Conservation (phyloP, 2,888 invertebrate species). For the Oscheius onirici region DNA sequence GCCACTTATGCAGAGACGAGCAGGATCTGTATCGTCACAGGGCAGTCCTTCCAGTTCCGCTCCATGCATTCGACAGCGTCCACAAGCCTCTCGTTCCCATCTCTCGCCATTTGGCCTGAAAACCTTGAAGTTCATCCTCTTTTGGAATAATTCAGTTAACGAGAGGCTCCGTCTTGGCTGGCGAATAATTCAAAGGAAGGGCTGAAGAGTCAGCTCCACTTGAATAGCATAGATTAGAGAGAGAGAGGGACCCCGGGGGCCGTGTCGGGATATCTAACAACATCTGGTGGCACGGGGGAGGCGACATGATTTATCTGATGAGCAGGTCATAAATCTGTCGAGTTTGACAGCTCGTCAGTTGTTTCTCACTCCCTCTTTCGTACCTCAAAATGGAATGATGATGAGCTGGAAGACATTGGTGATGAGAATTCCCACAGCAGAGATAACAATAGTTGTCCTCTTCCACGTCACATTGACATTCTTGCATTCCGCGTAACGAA, state of each 20-base stretch:
- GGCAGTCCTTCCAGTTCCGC: constrained; percentile 69
- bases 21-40: constrained; percentile 70
- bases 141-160: constrained; percentile 29
- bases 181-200: constrained; percentile 21
- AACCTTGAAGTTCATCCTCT: constrained; percentile 3
- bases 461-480: constrained; percentile 69
- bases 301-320: constrained; percentile 4
- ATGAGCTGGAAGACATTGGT: constrained; percentile 69
- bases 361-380: constrained; percentile 1
- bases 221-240: constrained; percentile 13
- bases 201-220: neutral
- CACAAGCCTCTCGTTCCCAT: constrained; percentile 71
- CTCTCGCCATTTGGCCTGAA: constrained; percentile 70
- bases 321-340: constrained; percentile 1
- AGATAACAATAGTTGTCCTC: constrained; percentile 72
- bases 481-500: constrained; percentile 63
- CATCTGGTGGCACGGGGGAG: no score
- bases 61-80: constrained; percentile 67
- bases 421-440: constrained; percentile 68
- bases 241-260: constrained; percentile 2
- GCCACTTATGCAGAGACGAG: constrained; percentile 66
- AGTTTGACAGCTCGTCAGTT: constrained; percentile 10
- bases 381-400: constrained; percentile 69
- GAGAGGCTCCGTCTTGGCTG: constrained; percentile 7
- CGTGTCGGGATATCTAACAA: neutral